Conservation (phyloP, 2,888 invertebrate species). For the Halictus quadricinctus region DNA sequence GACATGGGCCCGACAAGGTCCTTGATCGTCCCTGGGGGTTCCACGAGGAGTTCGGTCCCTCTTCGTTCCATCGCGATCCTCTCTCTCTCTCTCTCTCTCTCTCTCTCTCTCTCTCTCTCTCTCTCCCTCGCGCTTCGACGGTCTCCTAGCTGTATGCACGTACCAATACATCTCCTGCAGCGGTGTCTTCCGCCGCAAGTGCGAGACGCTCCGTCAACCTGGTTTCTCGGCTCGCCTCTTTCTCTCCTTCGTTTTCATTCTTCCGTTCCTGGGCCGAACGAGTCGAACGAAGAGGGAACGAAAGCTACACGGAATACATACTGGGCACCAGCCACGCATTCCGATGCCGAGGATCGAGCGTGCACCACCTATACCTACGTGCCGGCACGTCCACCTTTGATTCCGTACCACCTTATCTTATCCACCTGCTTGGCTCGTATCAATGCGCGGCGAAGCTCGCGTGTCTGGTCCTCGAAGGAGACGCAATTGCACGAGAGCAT, state of each 20-base stretch:
- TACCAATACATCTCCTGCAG: constrained; percentile 31
- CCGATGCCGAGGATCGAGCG: constrained; percentile 37
- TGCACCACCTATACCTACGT: constrained; percentile 11
- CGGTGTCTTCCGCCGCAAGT: constrained; percentile 37
- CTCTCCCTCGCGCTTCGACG: background rate
- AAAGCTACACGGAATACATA: constrained; percentile 53
- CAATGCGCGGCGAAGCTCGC: constrained; percentile 13
- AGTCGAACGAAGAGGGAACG: constrained; percentile 19
- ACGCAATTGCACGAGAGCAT: background rate
- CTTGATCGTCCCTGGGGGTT: constrained; percentile 66
- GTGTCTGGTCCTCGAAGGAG: background rate
- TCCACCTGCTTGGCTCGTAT: constrained; percentile 21
- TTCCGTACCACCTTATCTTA: constrained; percentile 36
- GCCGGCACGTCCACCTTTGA: constrained; percentile 25
- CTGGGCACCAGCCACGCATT: constrained; percentile 48
- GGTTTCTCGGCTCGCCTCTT: constrained; percentile 45
- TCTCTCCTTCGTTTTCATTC: constrained; percentile 31
- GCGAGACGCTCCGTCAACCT: constrained; percentile 38
- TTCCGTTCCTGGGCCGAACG: constrained; percentile 3
- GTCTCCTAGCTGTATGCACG: constrained; percentile 47
- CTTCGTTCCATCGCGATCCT: constrained; percentile 8
- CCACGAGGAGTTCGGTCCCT: constrained; percentile 54
- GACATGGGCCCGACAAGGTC: constrained; percentile 57
- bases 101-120: too few species aligned
- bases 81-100: too few species aligned